Conservation (phyloP, 2,113 vertebrate species). For the Lepus europaeus region DNA sequence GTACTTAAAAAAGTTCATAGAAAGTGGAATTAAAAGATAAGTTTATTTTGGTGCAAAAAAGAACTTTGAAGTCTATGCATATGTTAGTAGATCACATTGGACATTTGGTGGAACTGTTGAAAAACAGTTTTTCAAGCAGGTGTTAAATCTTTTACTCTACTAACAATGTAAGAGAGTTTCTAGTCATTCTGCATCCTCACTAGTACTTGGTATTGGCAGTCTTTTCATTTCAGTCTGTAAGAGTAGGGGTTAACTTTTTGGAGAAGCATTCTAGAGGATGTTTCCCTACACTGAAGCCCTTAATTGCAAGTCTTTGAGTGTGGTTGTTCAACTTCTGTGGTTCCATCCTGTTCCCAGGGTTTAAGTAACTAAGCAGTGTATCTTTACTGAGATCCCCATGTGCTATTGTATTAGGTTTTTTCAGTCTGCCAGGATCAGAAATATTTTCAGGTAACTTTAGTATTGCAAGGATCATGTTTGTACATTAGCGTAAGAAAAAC, state of each 20-base stretch:
- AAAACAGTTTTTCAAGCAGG: slow-evolving; percentile 23
- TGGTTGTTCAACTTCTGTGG: neutral
- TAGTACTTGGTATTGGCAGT: slow-evolving; percentile 6
- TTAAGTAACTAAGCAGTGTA: neutral
- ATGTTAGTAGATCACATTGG: too few species aligned
- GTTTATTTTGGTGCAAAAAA: too few species aligned
- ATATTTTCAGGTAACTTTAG: neutral
- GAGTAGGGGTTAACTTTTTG: neutral
- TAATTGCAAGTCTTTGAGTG: slow-evolving; percentile 8
- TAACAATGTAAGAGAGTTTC: neutral
- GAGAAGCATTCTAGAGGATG: neutral
- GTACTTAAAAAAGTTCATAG: too few species aligned
- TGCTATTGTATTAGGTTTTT: neutral
- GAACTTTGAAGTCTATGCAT: too few species aligned
- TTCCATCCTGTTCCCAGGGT: neutral
- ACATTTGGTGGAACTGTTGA: slow-evolving; percentile 4
- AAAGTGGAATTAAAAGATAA: too few species aligned
- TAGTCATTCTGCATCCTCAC: neutral
- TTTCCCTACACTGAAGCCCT: neutral
- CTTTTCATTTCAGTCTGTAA: slow-evolving; percentile 22
- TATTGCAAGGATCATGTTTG: neutral
- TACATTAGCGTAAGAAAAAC: neutral
- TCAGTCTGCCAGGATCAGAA: neutral
- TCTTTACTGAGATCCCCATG: slow-evolving; percentile 35
- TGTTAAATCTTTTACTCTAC: neutral